Conservation (phyloP, 1,140 invertebrate species). For the Euglossa dilemma region DNA sequence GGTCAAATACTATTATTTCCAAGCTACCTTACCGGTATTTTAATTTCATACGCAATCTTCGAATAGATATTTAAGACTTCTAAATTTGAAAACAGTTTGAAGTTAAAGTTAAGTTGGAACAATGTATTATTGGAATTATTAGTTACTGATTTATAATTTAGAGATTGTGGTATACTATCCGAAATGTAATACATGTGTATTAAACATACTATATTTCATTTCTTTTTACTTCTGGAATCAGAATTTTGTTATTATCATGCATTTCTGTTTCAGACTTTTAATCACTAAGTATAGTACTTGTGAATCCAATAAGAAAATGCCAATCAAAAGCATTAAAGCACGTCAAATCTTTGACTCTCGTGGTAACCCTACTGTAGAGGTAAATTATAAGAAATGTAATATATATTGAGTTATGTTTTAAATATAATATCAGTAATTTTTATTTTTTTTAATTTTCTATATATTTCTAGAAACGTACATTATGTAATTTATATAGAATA, state of each 20-base stretch:
- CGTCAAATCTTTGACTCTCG: slow-evolving; percentile 99
- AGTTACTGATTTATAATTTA: not conserved
- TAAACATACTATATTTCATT: not conserved
- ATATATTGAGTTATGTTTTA: not conserved
- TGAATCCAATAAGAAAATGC: slow-evolving; percentile 82
- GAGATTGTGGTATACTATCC: not conserved
- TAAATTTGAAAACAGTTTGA: not conserved
- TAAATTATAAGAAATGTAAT: slow-evolving; percentile 65
- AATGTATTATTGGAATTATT: slow-evolving; percentile 4
- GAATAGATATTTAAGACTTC: not conserved
- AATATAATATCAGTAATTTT: not conserved
- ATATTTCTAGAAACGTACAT: not conserved
- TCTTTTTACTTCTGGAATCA: not conserved
- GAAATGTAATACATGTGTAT: not conserved
- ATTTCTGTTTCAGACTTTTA: slow-evolving; percentile 59
- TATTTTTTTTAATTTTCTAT: not conserved
- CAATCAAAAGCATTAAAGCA: slow-evolving; percentile 93
- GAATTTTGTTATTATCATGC: not conserved
- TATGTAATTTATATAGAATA: not conserved
- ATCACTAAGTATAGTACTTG: slow-evolving; percentile 65
- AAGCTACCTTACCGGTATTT: not conserved
- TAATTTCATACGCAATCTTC: not conserved
- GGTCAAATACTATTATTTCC: slow-evolving; percentile 48
- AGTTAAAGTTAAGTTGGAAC: not conserved
- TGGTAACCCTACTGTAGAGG: slow-evolving; percentile 99